Evolutionary conservation across 2,113 vertebrate genomes (phyloP).

Genomic region (Pedetes capensis): DNA sequence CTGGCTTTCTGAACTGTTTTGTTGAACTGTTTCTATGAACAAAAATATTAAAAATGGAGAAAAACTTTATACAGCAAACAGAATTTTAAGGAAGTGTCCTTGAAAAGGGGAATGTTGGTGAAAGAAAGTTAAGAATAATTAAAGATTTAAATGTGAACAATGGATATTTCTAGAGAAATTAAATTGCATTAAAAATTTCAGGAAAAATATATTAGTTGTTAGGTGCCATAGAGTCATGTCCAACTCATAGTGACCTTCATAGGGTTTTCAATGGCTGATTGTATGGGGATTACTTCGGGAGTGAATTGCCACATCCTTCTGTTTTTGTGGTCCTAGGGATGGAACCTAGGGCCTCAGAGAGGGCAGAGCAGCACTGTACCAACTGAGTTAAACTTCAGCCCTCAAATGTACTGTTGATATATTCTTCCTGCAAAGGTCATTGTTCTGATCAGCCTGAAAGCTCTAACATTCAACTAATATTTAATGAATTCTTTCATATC

Average conservation of each 20-base stretch:
- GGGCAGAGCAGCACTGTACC: too few relatives aligned
- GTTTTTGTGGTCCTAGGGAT: too few relatives aligned
- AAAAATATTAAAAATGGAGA: not conserved
- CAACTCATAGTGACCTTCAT: too few relatives aligned
- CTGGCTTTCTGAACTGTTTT: too few relatives aligned
- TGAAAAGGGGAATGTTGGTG: not conserved
- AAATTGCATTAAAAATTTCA: not conserved
- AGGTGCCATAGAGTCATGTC: too few relatives aligned
- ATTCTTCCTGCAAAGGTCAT: not conserved
- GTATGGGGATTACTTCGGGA: too few relatives aligned
- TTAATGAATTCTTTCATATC: not conserved
- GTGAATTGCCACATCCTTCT: too few relatives aligned
- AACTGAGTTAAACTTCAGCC: too few relatives aligned
- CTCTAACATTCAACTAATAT: not conserved
- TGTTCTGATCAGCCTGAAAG: not conserved
- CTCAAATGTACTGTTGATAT: not conserved
- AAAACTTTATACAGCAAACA: not conserved
- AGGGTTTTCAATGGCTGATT: too few relatives aligned
- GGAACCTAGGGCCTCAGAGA: too few relatives aligned
- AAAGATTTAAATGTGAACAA: slow-evolving; percentile 31
- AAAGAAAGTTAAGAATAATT: not conserved
- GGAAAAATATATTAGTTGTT: too few relatives aligned
- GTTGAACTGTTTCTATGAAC: not conserved
- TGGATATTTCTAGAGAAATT: not conserved
- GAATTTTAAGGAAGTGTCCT: not conserved